Evolutionary conservation across 2,113 vertebrate species (phyloP).

Genomic region (Grammomys dolichurus): DNA sequence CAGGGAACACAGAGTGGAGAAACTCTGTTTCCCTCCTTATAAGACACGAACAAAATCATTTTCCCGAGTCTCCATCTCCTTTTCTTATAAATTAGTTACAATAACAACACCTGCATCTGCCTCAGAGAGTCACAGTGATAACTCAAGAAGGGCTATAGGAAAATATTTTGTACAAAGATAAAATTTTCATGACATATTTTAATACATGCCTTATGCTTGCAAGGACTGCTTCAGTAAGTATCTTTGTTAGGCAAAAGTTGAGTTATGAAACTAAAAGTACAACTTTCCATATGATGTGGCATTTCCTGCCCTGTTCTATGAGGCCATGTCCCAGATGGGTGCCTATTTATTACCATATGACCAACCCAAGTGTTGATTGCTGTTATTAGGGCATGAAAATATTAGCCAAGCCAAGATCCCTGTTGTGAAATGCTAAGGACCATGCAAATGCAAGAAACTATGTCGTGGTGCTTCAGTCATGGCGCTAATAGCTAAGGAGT

Average conservation of each 20-base stretch:
- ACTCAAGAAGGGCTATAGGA: constrained; percentile 46
- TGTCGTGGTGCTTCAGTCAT: background rate
- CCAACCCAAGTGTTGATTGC: constrained; percentile 66
- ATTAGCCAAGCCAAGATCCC: constrained; percentile 67
- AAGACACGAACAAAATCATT: constrained; percentile 36
- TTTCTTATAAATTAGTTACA: constrained; percentile 15
- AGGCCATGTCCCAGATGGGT: constrained; percentile 76
- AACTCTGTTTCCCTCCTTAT: background rate
- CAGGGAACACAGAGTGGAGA: background rate
- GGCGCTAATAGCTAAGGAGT: background rate
- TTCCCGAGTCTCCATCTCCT: constrained; percentile 33
- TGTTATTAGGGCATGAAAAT: constrained; percentile 78
- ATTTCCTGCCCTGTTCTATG: constrained; percentile 87
- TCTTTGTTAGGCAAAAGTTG: constrained; percentile 84
- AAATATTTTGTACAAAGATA: constrained; percentile 64
- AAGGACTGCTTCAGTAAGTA: constrained; percentile 73
- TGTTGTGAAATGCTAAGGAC: constrained; percentile 66
- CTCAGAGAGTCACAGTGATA: constrained; percentile 25
- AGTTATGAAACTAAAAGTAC: constrained; percentile 89
- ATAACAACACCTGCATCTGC: background rate
- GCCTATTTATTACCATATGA: constrained; percentile 73
- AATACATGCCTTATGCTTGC: constrained; percentile 68
- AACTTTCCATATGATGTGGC: constrained; percentile 87
- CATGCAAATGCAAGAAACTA: constrained; percentile 46
- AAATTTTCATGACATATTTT: constrained; percentile 71